phyloP scores from a whole-genome alignment of 2,797 vertebrate species.

The Cossypha dichroa region DNA sequence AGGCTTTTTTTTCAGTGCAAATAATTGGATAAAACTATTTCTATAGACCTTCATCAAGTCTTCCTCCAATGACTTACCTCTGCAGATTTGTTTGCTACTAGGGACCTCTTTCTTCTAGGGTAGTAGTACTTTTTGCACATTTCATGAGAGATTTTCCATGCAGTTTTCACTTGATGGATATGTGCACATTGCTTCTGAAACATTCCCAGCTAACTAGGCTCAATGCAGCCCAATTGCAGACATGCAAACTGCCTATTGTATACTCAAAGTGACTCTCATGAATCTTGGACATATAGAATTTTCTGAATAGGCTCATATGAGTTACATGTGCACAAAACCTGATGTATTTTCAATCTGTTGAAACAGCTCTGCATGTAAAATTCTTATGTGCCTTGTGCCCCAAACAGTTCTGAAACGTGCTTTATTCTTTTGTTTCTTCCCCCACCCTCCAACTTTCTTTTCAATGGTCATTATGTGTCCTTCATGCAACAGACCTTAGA shows the following conservation, averaged over 20 bases:
- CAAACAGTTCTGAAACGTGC: background rate
- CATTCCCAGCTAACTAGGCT: background rate
- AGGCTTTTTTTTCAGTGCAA: background rate
- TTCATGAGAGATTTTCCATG: background rate
- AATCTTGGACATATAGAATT: background rate
- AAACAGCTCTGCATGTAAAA: background rate
- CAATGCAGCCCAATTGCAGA: background rate
- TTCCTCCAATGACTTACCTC: background rate
- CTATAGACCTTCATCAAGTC: background rate
- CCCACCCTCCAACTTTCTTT: background rate
- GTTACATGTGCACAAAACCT: background rate
- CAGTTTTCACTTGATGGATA: background rate
- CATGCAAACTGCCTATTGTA: background rate
- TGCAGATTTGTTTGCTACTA: background rate
- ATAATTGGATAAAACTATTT: background rate
- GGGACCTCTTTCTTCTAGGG: background rate
- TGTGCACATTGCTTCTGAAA: background rate
- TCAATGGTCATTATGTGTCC: background rate
- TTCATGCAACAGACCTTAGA: background rate
- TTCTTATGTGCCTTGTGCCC: background rate
- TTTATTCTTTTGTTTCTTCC: background rate
- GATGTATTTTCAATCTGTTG: background rate
- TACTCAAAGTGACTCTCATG: background rate
- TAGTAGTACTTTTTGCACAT: background rate
- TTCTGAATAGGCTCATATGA: background rate